Base-by-base conservation (phyloP, 2,888 invertebrate species). In the Cylloceria caligata region DNA sequence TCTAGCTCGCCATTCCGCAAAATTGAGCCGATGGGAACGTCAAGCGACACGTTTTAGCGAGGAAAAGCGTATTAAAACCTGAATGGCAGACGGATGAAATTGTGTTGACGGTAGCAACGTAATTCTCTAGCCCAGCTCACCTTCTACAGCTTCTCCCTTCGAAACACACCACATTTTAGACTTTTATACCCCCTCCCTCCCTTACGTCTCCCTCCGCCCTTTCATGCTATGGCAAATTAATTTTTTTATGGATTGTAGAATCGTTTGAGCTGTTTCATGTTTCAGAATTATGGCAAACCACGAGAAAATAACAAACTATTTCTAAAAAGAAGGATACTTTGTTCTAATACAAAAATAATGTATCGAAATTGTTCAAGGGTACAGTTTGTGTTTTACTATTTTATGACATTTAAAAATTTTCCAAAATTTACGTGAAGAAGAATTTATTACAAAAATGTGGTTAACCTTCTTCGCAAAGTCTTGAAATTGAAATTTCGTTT, bases 61-160 rank as follows among this genome's bases (percentile, higher is more conserved):
- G 82, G 85, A 84, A 87, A 88, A 89, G 84, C 85, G 81, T 86
- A 87, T 88, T 88, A 89, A 88, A 88, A 87, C 87, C 85, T 85
- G 84, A 86, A 87, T 86, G 83, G 84, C 85, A 83, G 84, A 83
- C 78, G 83, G 83, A 78, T 83, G 80, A 87, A 88, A 88, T 87
- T 86, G 84, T 84, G 85, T 85, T 83, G 85, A 82, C 83, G 83
- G 84, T 84, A 86, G 67, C 77, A 83, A 76, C 85, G 85, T 85
- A 83, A 84, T 86, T 81, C 76, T 74, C 60, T 47, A 42, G 64
- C 71, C 68, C 69, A 74, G 60, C 24, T 60, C 45, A 73, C 52
- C 72, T 72, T 75, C 72, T 34, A 49, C 30, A 62, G 69, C 45
- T 45, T 9, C 60, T 34, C 34, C 60, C 34, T 60, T 36, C 60